Conservation (phyloP, 2,888 invertebrate genomes). For the Dryadula phaetusa region DNA sequence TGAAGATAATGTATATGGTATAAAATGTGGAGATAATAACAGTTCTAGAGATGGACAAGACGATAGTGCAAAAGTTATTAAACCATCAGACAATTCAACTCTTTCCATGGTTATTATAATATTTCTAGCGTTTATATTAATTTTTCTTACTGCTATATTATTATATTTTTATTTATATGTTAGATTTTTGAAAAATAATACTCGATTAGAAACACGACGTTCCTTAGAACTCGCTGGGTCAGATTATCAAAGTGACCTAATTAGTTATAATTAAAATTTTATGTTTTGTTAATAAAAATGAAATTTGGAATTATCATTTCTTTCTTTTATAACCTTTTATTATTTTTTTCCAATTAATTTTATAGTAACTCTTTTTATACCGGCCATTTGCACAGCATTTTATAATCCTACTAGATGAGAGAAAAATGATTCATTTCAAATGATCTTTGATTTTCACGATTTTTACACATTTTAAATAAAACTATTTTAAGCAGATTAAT, state of each 20-base stretch:
- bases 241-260: constrained; percentile 56
- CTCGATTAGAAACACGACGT: constrained; percentile 55
- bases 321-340: constrained; percentile 10
- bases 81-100: constrained; percentile 39
- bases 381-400: too few species aligned
- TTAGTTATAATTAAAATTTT: constrained; percentile 38
- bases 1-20: constrained; percentile 76
- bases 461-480: too few species aligned
- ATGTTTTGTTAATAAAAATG: neutral
- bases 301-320: neutral
- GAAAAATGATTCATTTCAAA: too few species aligned
- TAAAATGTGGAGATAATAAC: constrained; percentile 64
- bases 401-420: too few species aligned
- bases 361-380: too few species aligned
- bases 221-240: constrained; percentile 58
- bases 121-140: constrained; percentile 52
- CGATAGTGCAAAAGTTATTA: constrained; percentile 9
- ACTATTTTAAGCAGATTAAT: too few species aligned
- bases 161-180: constrained; percentile 42
- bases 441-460: too few species aligned
- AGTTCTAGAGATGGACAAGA: constrained; percentile 35
- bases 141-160: constrained; percentile 47
- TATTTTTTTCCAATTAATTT: neutral
- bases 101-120: constrained; percentile 49
- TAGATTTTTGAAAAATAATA: constrained; percentile 48